phyloP scores from a whole-genome alignment of 2,888 invertebrate genomes.

The Neria commutata region DNA sequence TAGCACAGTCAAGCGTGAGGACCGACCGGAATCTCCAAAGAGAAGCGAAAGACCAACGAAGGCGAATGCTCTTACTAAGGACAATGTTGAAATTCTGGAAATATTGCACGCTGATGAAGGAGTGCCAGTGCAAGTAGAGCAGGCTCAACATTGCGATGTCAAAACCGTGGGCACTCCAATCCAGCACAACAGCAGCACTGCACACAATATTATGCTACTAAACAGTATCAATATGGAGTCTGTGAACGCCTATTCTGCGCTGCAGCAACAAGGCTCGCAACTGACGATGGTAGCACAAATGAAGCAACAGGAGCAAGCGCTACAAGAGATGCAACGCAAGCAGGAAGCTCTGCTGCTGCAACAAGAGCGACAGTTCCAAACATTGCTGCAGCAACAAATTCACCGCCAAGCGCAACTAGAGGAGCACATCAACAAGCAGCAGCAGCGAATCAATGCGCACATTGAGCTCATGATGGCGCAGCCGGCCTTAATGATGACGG shows the following conservation, averaged over 20 bases:
- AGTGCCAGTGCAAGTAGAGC: neutral
- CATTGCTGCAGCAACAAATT: slow-evolving; percentile 56
- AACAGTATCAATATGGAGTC: slow-evolving; percentile 50
- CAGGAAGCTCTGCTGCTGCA: slow-evolving; percentile 52
- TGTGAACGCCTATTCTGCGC: slow-evolving; percentile 44
- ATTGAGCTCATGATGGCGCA: slow-evolving; percentile 59
- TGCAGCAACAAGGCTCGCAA: slow-evolving; percentile 60
- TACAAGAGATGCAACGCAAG: slow-evolving; percentile 58
- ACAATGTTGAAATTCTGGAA: slow-evolving; percentile 32
- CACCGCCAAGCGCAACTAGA: slow-evolving; percentile 58
- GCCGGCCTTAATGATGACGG: slow-evolving; percentile 33
- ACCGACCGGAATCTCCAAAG: slow-evolving; percentile 17
- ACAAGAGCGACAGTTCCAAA: slow-evolving; percentile 57
- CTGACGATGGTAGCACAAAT: slow-evolving; percentile 56
- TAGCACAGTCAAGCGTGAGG: slow-evolving; percentile 6
- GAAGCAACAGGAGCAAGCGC: slow-evolving; percentile 55
- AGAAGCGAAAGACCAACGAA: slow-evolving; percentile 27
- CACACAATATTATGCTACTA: slow-evolving; percentile 47
- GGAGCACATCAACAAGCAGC: slow-evolving; percentile 56
- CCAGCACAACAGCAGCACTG: slow-evolving; percentile 15
- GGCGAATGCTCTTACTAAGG: slow-evolving; percentile 14
- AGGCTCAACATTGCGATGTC: too few relatives aligned
- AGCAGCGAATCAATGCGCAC: slow-evolving; percentile 59
- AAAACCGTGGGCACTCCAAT: neutral
- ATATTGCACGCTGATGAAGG: slow-evolving; percentile 12